Conservation (phyloP, 2,797 vertebrate species). For the Picus viridis region DNA sequence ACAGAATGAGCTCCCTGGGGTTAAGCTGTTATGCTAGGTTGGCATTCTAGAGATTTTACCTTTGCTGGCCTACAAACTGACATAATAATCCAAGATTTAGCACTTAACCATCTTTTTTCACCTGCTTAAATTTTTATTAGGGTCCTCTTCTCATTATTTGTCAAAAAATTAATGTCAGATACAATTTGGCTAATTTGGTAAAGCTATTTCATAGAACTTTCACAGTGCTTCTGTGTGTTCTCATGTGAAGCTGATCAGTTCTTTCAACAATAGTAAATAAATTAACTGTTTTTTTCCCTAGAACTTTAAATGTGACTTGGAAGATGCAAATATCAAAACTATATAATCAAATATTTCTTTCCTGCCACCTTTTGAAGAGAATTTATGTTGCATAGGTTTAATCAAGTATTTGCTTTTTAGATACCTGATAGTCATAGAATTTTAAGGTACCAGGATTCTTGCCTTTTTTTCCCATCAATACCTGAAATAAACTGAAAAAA, state of each 20-base stretch:
- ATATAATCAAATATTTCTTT: neutral
- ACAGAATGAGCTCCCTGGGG: neutral
- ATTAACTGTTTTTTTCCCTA: neutral
- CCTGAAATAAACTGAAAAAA: neutral
- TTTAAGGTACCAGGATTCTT: neutral
- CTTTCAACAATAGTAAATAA: neutral
- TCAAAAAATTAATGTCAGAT: neutral
- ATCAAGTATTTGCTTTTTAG: neutral
- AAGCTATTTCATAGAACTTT: neutral
- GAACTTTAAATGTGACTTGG: neutral
- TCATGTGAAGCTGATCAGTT: neutral
- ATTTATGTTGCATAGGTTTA: neutral
- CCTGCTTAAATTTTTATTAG: neutral
- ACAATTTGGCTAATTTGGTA: neutral
- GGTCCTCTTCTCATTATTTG: neutral
- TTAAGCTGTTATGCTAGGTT: neutral
- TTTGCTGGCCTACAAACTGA: neutral
- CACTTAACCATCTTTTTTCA: neutral
- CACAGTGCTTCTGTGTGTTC: neutral
- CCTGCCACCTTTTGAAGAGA: neutral
- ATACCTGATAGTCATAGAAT: neutral
- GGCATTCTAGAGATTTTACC: neutral
- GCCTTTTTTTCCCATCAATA: neutral
- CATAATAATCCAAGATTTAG: neutral
- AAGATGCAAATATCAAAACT: neutral